Base-by-base conservation (phyloP, 2,113 vertebrate genomes). In the Hemichromis elongatus region DNA sequence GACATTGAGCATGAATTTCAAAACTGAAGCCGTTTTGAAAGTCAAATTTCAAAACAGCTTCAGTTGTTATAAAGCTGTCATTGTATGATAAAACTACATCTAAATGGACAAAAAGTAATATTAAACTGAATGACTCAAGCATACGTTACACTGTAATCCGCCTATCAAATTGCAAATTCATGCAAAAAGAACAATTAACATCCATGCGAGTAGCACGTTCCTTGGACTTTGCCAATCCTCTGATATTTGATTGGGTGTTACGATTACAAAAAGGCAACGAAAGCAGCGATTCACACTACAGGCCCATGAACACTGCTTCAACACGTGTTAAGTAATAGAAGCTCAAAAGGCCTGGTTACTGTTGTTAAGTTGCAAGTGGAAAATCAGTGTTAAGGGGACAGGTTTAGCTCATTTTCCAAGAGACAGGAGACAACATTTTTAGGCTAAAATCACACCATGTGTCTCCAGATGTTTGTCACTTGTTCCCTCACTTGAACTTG, bases 391-490 rank as follows among this genome's bases (percentile, higher is more conserved):
- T 33, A 37, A 54, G n/a, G 19, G 37, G 42, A 73, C 24, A 14
- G 13, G 30, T 86, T 81, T 54, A 81, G 16, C 50, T 77, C 21
- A n/a, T 89, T 61, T 89, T 81, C 53, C 63, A 80, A 18, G 21
- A 85, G 82, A 45, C 79, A 11, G n/a, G 42, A 82, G 45, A 35
- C 57, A 28, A 19, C 16, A 61, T 88, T 89, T 89, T 89, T 7
- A 79, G 16, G 19, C 21, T 84, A 21, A 53, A 89, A 81, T 78
- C 77, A 77, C 28, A 47, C 66, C 84, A 37, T 81, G 47, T 68
- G 66, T 63, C 79, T 91, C 85, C 88, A 92, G 89, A 93, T 89
- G 84, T 92, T 82, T 88, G 92, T 90, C 81, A 84, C 86, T 91
- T 88, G 73, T 89, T 94, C 57, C 86, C 75, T 75, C 47, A 33